These are phyloP conservation scores for Halisarca cf. caerulea DNA, from an alignment of 37 sponge, comb jelly and placozoan species.

Conservation along the genomic window DNA sequence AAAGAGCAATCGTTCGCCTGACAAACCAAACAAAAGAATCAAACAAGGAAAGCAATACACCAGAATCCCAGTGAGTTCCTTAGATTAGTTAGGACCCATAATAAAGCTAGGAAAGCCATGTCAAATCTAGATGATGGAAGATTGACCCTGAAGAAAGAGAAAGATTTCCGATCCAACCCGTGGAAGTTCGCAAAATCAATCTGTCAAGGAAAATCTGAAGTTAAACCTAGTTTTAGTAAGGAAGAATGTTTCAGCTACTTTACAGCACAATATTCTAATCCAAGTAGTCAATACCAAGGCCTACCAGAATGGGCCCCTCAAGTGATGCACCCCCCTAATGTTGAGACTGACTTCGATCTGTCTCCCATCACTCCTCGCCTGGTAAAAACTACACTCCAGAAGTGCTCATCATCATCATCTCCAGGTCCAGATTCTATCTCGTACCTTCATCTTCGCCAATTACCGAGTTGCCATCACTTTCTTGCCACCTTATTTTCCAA, in stretches of 20 bases:
- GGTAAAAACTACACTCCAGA: background rate
- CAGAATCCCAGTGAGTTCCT: background rate
- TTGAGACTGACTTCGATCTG: too few relatives aligned
- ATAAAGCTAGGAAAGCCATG: background rate
- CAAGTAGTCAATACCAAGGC: too few relatives aligned
- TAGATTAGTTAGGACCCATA: constrained; percentile 5
- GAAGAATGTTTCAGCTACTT: background rate
- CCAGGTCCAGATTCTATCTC: background rate
- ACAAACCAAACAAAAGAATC: background rate
- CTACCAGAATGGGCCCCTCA: too few relatives aligned
- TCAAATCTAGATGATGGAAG: background rate
- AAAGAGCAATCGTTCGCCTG: background rate
- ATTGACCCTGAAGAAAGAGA: background rate
- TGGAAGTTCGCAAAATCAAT: background rate
- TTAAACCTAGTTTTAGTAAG: background rate
- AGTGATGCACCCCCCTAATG: too few relatives aligned
- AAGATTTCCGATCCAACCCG: background rate
- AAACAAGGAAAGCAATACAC: background rate
- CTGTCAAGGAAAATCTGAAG: background rate
- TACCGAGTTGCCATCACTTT: background rate
- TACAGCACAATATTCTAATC: too few relatives aligned
- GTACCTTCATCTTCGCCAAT: background rate
- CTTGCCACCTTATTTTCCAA: background rate
- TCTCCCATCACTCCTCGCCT: too few relatives aligned
- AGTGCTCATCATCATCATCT: background rate